Conservation (phyloP, 2,888 invertebrate species). For the Erebia epiphron region DNA sequence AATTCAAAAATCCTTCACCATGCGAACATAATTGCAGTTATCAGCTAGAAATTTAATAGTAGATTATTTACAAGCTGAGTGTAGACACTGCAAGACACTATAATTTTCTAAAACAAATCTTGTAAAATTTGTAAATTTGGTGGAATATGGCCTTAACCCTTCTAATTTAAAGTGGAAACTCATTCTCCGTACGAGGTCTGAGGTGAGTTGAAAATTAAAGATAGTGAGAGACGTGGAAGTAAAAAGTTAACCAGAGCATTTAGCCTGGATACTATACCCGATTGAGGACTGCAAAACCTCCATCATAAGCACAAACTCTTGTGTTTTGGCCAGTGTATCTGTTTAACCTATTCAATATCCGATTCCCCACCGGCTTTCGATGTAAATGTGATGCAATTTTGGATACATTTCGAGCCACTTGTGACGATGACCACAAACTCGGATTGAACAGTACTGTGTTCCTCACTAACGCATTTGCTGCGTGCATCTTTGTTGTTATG, state of each 20-base stretch:
- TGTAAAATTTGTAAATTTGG: too few species aligned
- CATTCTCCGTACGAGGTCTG: too few species aligned
- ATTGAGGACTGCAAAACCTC: constrained; percentile 34
- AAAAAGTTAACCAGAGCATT: not conserved
- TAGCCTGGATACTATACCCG: constrained; percentile 30
- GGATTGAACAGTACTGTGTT: constrained; percentile 61
- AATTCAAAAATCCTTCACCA: too few species aligned
- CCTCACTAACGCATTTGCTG: constrained; percentile 64
- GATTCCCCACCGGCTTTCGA: constrained; percentile 54
- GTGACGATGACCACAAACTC: constrained; percentile 58
- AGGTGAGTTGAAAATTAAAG: too few species aligned
- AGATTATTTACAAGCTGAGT: too few species aligned
- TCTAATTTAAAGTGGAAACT: too few species aligned
- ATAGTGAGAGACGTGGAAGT: too few species aligned
- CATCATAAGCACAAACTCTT: constrained; percentile 54
- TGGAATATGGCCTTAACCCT: too few species aligned
- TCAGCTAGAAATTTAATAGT: too few species aligned
- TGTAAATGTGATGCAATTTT: constrained; percentile 72
- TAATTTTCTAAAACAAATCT: too few species aligned
- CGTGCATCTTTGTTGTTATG: constrained; percentile 60
- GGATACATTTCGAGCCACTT: constrained; percentile 62
- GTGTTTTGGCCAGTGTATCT: constrained; percentile 37
- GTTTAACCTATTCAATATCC: constrained; percentile 39
- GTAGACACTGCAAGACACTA: too few species aligned
- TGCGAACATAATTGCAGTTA: too few species aligned